A percentile compares a stretch with the other conserved stretches of the same genome.
These are phyloP conservation scores for Limenitis camilla DNA, from an alignment of 2,888 invertebrate species.

Conservation along the genomic window DNA sequence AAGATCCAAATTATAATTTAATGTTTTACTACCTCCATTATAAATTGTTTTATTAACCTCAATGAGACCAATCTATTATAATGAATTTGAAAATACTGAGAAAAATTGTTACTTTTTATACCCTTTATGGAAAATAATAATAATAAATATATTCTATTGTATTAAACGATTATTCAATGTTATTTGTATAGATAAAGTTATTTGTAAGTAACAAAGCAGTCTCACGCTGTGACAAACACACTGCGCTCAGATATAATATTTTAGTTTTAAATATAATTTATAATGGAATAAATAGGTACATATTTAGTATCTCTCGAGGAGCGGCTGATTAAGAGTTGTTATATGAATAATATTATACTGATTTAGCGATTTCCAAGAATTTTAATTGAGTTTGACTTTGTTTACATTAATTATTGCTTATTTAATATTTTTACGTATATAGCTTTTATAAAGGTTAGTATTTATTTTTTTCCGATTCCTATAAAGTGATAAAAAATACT, in stretches of 20 bases:
- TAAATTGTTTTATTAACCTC: neutral
- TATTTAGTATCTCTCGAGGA: constrained; percentile 50
- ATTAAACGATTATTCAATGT: neutral
- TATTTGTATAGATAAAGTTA: constrained; percentile 12
- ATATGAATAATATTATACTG: constrained; percentile 37
- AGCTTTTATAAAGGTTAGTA: too few relatives aligned
- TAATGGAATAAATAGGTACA: constrained; percentile 61
- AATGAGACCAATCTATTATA: neutral
- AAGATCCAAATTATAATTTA: constrained; percentile 23
- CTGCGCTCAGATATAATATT: constrained; percentile 43
- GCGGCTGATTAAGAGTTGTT: constrained; percentile 27
- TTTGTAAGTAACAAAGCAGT: constrained; percentile 24
- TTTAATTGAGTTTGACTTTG: constrained; percentile 32
- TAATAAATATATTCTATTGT: neutral
- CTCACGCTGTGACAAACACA: constrained; percentile 64
- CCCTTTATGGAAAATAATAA: neutral
- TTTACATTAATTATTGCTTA: too few relatives aligned
- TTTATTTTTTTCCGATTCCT: too few relatives aligned
- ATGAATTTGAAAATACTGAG: neutral
- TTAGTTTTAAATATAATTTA: constrained; percentile 63
- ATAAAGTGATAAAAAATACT: too few relatives aligned
- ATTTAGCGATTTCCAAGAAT: constrained; percentile 33
- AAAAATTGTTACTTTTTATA: neutral
- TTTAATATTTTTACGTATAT: too few relatives aligned
- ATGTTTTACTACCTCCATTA: constrained; percentile 21